These are phyloP conservation scores for Ochotona princeps DNA, from an alignment of 2,113 vertebrate species.

Conservation along the genomic window DNA sequence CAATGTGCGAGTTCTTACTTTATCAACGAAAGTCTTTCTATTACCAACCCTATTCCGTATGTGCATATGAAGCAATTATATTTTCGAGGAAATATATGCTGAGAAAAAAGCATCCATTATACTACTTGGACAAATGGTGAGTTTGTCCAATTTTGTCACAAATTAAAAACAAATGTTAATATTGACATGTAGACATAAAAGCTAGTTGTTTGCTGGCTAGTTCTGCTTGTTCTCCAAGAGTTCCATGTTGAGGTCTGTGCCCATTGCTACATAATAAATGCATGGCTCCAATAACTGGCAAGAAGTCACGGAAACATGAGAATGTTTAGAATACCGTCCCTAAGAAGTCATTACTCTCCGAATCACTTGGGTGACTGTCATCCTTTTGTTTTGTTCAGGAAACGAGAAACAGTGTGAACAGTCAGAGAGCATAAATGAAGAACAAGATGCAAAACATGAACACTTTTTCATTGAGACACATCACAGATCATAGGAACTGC, in stretches of 20 bases:
- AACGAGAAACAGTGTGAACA: background rate
- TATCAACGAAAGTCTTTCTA: background rate
- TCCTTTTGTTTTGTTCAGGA: background rate
- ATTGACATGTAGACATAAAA: background rate
- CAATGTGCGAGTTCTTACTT: background rate
- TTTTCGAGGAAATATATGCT: background rate
- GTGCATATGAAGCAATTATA: background rate
- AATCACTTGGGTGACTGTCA: background rate
- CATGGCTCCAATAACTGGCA: background rate
- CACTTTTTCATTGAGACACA: background rate
- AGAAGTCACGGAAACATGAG: background rate
- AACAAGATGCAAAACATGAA: background rate
- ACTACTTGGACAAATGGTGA: background rate
- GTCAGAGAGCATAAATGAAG: background rate
- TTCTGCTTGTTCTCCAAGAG: background rate
- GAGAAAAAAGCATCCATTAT: background rate
- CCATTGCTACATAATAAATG: background rate
- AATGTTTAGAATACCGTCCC: background rate
- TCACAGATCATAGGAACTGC: background rate
- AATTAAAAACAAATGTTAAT: background rate
- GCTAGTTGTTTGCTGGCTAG: background rate
- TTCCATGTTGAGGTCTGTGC: background rate
- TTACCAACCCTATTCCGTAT: background rate
- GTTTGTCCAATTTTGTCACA: background rate
- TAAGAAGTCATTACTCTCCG: conserved; percentile 7